Evolutionary conservation across 2,797 vertebrate genomes (phyloP).

Genomic region (Naso thynnoides): DNA sequence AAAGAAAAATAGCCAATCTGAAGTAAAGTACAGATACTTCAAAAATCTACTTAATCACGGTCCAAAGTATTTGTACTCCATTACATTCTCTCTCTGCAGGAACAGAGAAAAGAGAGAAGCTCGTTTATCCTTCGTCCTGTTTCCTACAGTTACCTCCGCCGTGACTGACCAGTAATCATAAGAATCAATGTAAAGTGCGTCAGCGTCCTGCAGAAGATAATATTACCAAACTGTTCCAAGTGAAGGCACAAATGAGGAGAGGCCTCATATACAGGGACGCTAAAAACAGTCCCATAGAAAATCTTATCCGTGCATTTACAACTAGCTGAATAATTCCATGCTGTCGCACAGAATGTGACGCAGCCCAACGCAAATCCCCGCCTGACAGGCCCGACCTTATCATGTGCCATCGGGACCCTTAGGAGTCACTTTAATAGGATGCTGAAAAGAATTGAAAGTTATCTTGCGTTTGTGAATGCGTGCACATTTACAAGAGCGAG

Average conservation of each 20-base stretch:
- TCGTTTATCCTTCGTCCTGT: slow-evolving; percentile 13
- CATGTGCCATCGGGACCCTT: too few relatives aligned
- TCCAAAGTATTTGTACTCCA: too few relatives aligned
- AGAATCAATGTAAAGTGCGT: slow-evolving; percentile 51
- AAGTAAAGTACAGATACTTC: too few relatives aligned
- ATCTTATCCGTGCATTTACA: background rate
- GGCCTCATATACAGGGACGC: background rate
- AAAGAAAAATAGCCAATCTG: too few relatives aligned
- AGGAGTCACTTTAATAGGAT: background rate
- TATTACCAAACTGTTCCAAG: slow-evolving; percentile 21
- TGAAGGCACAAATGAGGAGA: background rate
- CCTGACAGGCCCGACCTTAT: background rate
- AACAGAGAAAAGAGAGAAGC: background rate
- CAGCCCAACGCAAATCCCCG: background rate
- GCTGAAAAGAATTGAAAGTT: too few relatives aligned
- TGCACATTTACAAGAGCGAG: background rate
- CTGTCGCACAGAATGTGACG: background rate
- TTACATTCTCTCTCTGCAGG: too few relatives aligned
- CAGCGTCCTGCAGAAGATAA: slow-evolving; percentile 26
- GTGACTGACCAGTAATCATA: slow-evolving; percentile 37
- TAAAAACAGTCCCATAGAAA: slow-evolving; percentile 2
- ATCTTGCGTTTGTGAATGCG: background rate
- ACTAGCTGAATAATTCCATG: background rate
- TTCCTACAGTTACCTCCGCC: slow-evolving; percentile 42
- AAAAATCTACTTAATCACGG: too few relatives aligned